A percentile compares a stretch with the other conserved stretches of the same genome.
Evolutionary conservation across 2,888 invertebrate genomes (phyloP).

Genomic region (Abrostola triplasia): DNA sequence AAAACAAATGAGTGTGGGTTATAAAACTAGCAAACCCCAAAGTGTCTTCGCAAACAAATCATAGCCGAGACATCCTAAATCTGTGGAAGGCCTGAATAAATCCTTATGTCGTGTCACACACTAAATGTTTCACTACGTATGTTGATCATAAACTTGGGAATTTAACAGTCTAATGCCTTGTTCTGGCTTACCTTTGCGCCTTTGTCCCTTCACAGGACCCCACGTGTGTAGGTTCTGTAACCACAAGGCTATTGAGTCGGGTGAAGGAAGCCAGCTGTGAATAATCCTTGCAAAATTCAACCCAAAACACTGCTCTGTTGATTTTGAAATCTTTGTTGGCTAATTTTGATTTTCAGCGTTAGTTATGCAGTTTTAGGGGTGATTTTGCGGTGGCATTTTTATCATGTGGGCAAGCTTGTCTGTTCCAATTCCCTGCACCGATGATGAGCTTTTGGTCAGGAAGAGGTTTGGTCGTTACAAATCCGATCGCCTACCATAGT

Average conservation of each 20-base stretch:
- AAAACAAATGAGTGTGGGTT: not conserved
- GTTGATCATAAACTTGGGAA: conserved; percentile 44
- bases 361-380: not conserved
- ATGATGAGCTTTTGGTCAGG: too few species aligned
- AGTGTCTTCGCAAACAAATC: not conserved
- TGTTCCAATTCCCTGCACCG: not conserved
- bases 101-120: not conserved
- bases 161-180: conserved; percentile 33
- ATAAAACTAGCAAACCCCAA: not conserved
- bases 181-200: conserved; percentile 50
- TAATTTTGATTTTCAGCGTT: not conserved
- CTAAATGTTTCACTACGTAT: conserved; percentile 16
- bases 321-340: conserved; percentile 9
- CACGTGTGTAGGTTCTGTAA: conserved; percentile 29
- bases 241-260: conserved; percentile 47
- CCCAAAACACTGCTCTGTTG: conserved; percentile 30
- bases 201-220: conserved; percentile 40
- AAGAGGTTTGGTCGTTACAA: too few species aligned
- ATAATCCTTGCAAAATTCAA: conserved; percentile 38
- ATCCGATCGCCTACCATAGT: too few species aligned
- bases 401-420: not conserved
- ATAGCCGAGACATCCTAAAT: not conserved
- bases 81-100: not conserved
- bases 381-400: not conserved
- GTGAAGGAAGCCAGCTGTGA: conserved; percentile 39